Percentiles rank a stretch among this genome's conserved stretches.
Evolutionary conservation across 2,797 vertebrate genomes (phyloP).

Genomic region (Pitangus sulphuratus): DNA sequence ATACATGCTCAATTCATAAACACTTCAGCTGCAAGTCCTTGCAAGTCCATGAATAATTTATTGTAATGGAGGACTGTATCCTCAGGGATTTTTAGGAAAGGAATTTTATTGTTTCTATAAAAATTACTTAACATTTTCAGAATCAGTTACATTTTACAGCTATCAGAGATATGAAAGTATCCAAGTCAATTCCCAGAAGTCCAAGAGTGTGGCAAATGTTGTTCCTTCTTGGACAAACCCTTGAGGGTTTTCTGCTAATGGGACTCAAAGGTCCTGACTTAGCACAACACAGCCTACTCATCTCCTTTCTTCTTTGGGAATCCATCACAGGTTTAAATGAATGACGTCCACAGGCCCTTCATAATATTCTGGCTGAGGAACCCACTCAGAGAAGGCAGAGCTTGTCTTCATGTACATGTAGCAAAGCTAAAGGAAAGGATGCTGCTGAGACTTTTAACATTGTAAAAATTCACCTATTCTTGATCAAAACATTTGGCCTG

Average conservation of each 20-base stretch:
- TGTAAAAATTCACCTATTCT: background rate
- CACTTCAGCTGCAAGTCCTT: background rate
- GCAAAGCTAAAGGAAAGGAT: background rate
- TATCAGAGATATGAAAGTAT: background rate
- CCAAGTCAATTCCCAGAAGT: background rate
- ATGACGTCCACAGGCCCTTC: background rate
- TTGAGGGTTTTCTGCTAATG: background rate
- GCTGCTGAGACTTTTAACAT: background rate
- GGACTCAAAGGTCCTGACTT: background rate
- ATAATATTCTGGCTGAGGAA: background rate
- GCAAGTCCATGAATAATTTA: background rate
- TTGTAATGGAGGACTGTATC: background rate
- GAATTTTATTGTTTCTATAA: background rate
- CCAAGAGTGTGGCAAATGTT: background rate
- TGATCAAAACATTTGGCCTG: background rate
- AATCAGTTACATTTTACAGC: background rate
- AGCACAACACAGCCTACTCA: background rate
- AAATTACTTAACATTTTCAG: background rate
- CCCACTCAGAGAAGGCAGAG: background rate
- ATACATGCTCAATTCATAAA: background rate
- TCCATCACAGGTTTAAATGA: background rate
- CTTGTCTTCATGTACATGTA: background rate
- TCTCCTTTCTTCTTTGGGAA: background rate
- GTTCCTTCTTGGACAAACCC: background rate
- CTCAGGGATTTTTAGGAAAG: background rate